Evolutionary conservation across 1,140 invertebrate species (phyloP).

Genomic region (Neodiprion pinetum): DNA sequence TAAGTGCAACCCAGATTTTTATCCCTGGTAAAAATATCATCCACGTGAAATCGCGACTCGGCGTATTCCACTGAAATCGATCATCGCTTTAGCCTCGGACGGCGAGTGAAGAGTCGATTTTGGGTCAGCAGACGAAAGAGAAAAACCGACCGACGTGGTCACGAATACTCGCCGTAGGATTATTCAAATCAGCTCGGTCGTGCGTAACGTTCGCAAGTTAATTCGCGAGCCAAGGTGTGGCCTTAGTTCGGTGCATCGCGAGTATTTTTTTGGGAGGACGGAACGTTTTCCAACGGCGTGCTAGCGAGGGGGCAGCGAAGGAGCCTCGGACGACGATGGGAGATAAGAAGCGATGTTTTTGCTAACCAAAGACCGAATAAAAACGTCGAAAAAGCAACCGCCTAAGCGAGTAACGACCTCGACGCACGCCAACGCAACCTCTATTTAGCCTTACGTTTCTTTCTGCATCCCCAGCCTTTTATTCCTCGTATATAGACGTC

Average conservation of each 20-base stretch:
- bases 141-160: no score
- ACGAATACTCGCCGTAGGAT: no score
- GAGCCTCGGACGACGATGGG: not conserved
- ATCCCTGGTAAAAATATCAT: no score
- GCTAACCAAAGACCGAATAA: not conserved
- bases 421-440: not conserved
- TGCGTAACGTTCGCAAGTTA: no score
- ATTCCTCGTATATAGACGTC: not conserved
- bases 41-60: no score
- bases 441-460: not conserved
- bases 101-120: no score
- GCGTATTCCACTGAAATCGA: no score
- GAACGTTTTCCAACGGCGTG: not conserved
- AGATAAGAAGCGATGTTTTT: constrained; percentile 5
- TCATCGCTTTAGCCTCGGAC: no score
- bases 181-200: no score
- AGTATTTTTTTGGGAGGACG: not conserved
- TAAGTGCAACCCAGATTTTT: no score
- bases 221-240: no score
- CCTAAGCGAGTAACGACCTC: not conserved
- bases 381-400: not conserved
- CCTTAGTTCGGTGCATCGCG: not conserved
- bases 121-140: no score
- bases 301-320: not conserved
- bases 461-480: not conserved